phyloP scores from a whole-genome alignment of 2,797 vertebrate genomes.

The Uromys caudimaculatus region DNA sequence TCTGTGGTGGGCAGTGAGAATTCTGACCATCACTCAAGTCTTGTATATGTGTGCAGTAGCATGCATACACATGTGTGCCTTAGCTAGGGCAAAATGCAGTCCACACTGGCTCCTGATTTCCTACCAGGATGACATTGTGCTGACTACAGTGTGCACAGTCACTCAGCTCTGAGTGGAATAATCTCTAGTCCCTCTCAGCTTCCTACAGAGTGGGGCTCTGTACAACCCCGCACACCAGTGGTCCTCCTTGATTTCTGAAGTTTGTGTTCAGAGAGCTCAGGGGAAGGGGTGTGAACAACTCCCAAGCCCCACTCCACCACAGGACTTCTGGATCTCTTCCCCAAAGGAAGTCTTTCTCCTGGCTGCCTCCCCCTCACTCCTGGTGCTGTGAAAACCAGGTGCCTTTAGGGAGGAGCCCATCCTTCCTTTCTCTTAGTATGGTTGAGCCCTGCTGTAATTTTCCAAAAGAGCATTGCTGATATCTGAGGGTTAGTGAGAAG shows the following conservation, averaged over 20 bases:
- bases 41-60: not conserved
- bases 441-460: constrained; percentile 33
- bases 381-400: not conserved
- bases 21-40: not conserved
- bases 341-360: not conserved
- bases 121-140: accelerated
- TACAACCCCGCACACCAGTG: accelerated
- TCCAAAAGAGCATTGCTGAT: constrained; percentile 47
- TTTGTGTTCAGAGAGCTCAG: no score
- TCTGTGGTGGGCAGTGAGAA: not conserved
- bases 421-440: not conserved
- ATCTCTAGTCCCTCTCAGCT: no score
- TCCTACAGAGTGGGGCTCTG: not conserved
- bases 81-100: no score
- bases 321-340: accelerated
- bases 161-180: accelerated
- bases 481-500: not conserved
- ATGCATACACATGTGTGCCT: accelerated
- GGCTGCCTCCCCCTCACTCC: accelerated
- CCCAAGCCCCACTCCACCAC: accelerated
- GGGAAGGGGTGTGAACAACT: not conserved
- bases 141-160: accelerated
- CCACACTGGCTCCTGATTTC: not conserved
- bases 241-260: no score
- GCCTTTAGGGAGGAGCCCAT: not conserved